Evolutionary conservation across 2,888 invertebrate species (phyloP).

Genomic region (Nebria salina): DNA sequence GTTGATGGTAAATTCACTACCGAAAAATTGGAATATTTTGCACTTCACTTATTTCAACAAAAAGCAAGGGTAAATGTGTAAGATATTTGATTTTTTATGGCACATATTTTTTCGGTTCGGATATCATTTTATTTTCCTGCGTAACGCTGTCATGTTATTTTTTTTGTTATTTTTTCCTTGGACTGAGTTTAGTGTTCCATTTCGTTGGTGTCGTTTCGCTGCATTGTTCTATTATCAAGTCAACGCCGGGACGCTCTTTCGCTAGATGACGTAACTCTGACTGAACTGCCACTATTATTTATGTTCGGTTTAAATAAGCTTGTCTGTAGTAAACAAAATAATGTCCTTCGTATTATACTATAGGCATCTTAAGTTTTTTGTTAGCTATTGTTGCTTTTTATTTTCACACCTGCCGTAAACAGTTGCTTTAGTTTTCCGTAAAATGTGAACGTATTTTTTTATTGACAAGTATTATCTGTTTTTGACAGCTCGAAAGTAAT

Average conservation of each 20-base stretch:
- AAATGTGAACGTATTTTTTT: constrained; percentile 6
- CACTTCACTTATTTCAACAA: too few species aligned
- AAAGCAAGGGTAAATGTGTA: too few species aligned
- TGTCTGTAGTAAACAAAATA: constrained; percentile 2
- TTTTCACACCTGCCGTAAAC: background rate
- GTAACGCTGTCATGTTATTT: too few species aligned
- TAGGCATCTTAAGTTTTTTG: background rate
- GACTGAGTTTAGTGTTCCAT: constrained; percentile 5
- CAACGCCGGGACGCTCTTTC: background rate
- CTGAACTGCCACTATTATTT: constrained; percentile 31
- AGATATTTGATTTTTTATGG: too few species aligned
- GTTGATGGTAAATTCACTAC: too few species aligned
- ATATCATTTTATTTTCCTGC: too few species aligned
- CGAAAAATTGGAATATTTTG: too few species aligned
- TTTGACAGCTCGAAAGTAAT: constrained; percentile 35
- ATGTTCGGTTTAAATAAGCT: constrained; percentile 39
- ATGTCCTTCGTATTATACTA: constrained; percentile 3
- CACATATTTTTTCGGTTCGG: too few species aligned
- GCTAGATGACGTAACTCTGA: constrained; percentile 6
- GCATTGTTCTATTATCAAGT: constrained; percentile 41
- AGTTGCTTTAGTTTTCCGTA: background rate
- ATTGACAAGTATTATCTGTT: constrained; percentile 39
- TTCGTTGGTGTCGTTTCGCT: constrained; percentile 38
- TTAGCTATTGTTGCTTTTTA: background rate
- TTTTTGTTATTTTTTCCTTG: background rate